Evolutionary conservation across 2,113 vertebrate species (phyloP), one percentile per base, ranked within the genome.

Genomic region (Hyaena hyaena): DNA sequence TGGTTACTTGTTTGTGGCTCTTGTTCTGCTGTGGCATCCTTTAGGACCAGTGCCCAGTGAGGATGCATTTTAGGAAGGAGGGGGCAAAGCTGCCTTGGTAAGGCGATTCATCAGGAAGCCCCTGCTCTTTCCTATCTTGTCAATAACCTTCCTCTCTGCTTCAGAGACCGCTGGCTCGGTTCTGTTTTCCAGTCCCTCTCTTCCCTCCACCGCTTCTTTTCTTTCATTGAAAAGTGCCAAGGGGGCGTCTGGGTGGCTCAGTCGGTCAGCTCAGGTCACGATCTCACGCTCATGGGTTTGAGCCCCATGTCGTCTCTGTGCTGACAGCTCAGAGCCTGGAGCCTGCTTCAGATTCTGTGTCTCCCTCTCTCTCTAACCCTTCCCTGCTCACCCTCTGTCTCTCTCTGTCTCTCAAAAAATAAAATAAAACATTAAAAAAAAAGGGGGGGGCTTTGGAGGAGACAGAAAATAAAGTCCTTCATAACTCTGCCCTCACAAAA

Each of bases 381-480:
- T 21, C 58, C 58, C 58, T 24, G 6, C 58, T 61, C 8, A 8
- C 3, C 21, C 21, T 61, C 58, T 61, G 58, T 61, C 58, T 61
- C 21, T 61, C 8, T 61, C 21, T 61, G 58, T 61, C 58, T 61
- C 58, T 61, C 58, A 61, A 24, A 61, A 61, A 61, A 23, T 61
- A 55, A 55, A 55, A 55, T 55, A 61, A 23, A 61, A 61, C 58
- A 61, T 61, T 61, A 23, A 61, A 61, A 61, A 23, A 61, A 61
- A 61, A 61, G 17, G 19, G 16, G 19, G 97, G 65, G 79, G 93
- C 17, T 93, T 1, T 80, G 90, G 90, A 88, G 17, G 33, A 96
- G 65, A 65, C 83, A 88, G 33, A 96, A 97, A 96, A 71, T 79
- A 68, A 97, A 92, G 66, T 74, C 55, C 71, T 53, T 83, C 65